Evolutionary conservation across 2,113 vertebrate species (phyloP), one percentile per base, ranked within the genome.

Genomic region (Chaetorhynchus papuensis): DNA sequence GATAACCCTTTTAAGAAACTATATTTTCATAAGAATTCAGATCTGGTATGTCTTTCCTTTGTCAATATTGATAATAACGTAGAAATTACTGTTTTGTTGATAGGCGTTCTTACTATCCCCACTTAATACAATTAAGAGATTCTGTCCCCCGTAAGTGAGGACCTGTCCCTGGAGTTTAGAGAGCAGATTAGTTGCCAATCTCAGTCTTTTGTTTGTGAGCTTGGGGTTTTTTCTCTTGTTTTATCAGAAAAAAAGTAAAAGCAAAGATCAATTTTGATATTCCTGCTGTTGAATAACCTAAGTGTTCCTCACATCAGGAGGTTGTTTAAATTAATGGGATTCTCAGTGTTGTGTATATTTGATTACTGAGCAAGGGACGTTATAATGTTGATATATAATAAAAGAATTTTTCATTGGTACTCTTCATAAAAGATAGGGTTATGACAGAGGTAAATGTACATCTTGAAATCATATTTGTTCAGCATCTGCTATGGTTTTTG

Each of bases 211-310:
- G 35, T 44, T 52, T 35, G 6, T 41, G 30, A 69, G 15, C 17
- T 37, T 23, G 27, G 41, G 2, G 1, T 0, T 10, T 33, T 28
- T 23, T 14, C 6, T 30, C 10, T 27, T 37, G 1, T 23, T 53
- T 72, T 39, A 10, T 35, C 7, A 24, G 11, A 31, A 26, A 82
- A 78, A 41, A 74, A 28, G 11, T 39, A 8, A 75, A 81, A 81
- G 4, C 5, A 24, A 66, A 79, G 27, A 52, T 57, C 3, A 45
- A 2, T 74, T 89, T 84, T 70, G 1, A 18, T 90, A 68, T 35
- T 93, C 15, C 23, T 53, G 6, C n/a, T 53, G 7, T 28, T 68
- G 35, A 69, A 31, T 76, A 56, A 49, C 18, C 21, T 68, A 56
- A 70, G 7, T 39, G 13, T 75, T 79, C 42, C 7, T 59, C 11